Evolutionary conservation across 2,888 invertebrate genomes (phyloP), one percentile per base, ranked within the genome.

Genomic region (Polyommatus icarus): DNA sequence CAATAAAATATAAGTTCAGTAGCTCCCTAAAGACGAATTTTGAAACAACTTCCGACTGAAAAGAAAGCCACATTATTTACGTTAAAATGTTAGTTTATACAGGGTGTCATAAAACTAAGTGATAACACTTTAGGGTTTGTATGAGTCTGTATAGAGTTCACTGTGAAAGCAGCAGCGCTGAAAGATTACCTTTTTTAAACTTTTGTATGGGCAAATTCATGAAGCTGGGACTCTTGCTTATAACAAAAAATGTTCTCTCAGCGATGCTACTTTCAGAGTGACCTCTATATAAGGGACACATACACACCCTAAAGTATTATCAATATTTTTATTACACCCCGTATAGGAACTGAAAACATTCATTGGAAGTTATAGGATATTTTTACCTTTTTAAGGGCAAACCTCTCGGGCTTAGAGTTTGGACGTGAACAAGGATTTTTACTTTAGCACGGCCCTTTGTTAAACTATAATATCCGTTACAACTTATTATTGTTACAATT

Each of bases 401-500:
- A 20, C 8, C 24, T 24, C 61, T 6, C 12, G 61, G 24, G 10
- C 12, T 61, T 6, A 1, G 61, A 10, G 10, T 24, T 61, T 61
- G 61, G 61, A 61, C 24, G 61, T 24, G 61, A 24, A 61, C 61
- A 61, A 61, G 61, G 61, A 61, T 24, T 61, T 61, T 61, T 61
- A 61, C 61, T 61, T 61, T 24, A 12, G 10, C 2, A 8, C 1
- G 1, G 24, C 3, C 24, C 24, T 24, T 8, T 18, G 18, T 15
- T 18, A 54, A 54, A 54, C 54, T 54, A 18, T 54, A 54, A 18
- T 54, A 54, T 54, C 54, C 18, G 54, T 54, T 54, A 54, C 12
- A 54, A 54, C 18, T 54, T 54, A 15, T 12, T 54, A 5, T 18
- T 46, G 36, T 36, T 36, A 36, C 36, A 36, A 36, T 36, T 36